Base-by-base conservation (phyloP, 1,140 invertebrate species). In the Rhagoletis zephyria region DNA sequence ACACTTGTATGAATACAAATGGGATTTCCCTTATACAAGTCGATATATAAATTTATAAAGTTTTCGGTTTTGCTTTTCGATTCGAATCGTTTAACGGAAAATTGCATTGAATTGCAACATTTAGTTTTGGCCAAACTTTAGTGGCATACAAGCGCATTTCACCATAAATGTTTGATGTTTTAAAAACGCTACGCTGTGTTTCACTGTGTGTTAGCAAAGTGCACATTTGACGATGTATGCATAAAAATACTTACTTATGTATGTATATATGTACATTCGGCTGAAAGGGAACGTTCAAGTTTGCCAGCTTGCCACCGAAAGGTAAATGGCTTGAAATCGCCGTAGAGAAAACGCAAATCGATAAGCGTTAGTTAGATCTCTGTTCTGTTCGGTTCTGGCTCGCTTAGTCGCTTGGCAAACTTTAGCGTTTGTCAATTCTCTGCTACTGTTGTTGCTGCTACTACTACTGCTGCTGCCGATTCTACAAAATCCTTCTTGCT, bases 21-120 rank as follows among this genome's bases (percentile, higher is more conserved):
- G 61, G 0, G 10, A n/a, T 63, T 63, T 63, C 7, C 61, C 12
- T 10, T 48, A 10, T 16, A 40, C 42, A 48, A 74, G n/a, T 74
- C 16, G 67, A 16, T 74, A 48, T 45, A 74, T 48, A 74, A 74
- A 48, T 48, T 74, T 45, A 40, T 30, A 67, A 67, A 67, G 64
- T 74, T 74, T 74, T 74, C 67, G 67, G 9, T 74, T 74, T 74
- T 48, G 67, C 67, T 45, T 74, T 40, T 16, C 67, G 67, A 45
- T 74, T 3, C 67, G 67, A 74, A 4, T 74, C 67, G 67, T 42
- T 74, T 30, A 74, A 74, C 67, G 67, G 67, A 74, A 74, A 74
- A 74, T 74, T 74, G 67, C 67, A 74, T 74, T 74, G 67, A 74
- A 74, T 74, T 74, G 67, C 67, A 74, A 48, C 67, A 74, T 74